These are phyloP conservation scores for Serrognathus titanus DNA, from an alignment of 2,888 invertebrate genomes.

Conservation along the genomic window DNA sequence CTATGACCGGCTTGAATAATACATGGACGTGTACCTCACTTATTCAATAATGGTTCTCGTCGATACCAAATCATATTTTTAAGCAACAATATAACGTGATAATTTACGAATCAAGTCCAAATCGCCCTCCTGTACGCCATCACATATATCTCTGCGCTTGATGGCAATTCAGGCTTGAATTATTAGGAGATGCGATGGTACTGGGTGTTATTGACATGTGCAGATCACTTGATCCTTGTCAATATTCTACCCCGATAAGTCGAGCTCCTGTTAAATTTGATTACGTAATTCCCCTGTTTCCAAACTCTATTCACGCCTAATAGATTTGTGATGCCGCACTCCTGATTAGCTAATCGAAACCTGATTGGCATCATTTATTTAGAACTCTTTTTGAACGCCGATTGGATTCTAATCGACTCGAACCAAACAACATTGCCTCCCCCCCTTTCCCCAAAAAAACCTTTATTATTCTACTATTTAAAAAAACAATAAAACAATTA, in stretches of 20 bases:
- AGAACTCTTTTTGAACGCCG: background rate
- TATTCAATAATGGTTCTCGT: too few species aligned
- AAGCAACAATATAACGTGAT: slow-evolving; percentile 9
- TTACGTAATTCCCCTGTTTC: slow-evolving; percentile 12
- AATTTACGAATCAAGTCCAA: slow-evolving; percentile 11
- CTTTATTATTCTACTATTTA: too few species aligned
- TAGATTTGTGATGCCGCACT: slow-evolving; percentile 9
- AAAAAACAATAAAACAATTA: too few species aligned
- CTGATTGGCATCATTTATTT: slow-evolving; percentile 5
- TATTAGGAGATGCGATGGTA: slow-evolving; percentile 9
- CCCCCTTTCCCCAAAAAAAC: background rate
- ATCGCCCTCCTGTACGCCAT: slow-evolving; percentile 4
- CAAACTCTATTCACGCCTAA: slow-evolving; percentile 5
- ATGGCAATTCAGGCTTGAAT: slow-evolving; percentile 19
- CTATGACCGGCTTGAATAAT: too few species aligned
- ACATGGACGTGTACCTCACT: too few species aligned
- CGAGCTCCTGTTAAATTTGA: slow-evolving; percentile 13
- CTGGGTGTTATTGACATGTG: slow-evolving; percentile 18
- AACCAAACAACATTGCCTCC: too few species aligned
- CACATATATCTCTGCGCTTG: slow-evolving; percentile 11
- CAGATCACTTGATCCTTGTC: slow-evolving; percentile 12
- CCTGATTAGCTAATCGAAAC: slow-evolving; percentile 8
- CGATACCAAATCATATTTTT: too few species aligned
- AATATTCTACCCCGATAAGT: slow-evolving; percentile 12
- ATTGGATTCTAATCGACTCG: too few species aligned